Base-by-base conservation (phyloP, 2,888 invertebrate genomes). In the Troglohyphantes excavatus region DNA sequence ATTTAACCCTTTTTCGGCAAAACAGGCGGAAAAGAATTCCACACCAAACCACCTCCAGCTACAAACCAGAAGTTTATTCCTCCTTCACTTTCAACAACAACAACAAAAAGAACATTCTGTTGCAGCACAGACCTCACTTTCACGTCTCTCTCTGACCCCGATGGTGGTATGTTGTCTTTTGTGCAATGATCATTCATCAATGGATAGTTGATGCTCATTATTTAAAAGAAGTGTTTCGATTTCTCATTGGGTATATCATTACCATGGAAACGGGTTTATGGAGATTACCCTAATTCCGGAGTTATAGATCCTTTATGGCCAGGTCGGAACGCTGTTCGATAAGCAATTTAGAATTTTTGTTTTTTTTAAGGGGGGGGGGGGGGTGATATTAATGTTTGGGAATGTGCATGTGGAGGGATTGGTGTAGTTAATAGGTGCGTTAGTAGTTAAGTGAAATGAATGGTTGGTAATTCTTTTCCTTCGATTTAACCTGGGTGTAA, bases 161-260 rank as follows among this genome's bases (percentile, higher is more conserved):
- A 33, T 33, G 33, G 33, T 9, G 33, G 33, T 9, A 9, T 9
- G 33, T 53, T 2, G 39, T n/a, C 53, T 53, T 53, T 53, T 53
- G 53, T n/a, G 53, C 53, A 53, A 53, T 53, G n/a, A 53, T n/a
- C n/a, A 53, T 53, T 53, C 53, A 53, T 53, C 53, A 53, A 53
- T 33, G 9, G 33, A 9, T 33, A 3, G 9, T 33, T 33, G 33
- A 33, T 53, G 53, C 53, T n/a, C n/a, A n/a, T 53, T 53, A 39
- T 53, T 13, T 53, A 11, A 7, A 39, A n/a, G 3, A 33, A 33
- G 33, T 9, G 53, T 53, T 53, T 53, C 53, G 53, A 53, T 53
- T 53, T 53, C 53, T n/a, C 53, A 53, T 53, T 53, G 33, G 5
- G 9, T 3, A 9, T 33, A 33, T 33, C 33, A 53, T 53, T 53